Base-by-base conservation (phyloP, 1,140 invertebrate species). In the Oreohelix idahoensis region DNA sequence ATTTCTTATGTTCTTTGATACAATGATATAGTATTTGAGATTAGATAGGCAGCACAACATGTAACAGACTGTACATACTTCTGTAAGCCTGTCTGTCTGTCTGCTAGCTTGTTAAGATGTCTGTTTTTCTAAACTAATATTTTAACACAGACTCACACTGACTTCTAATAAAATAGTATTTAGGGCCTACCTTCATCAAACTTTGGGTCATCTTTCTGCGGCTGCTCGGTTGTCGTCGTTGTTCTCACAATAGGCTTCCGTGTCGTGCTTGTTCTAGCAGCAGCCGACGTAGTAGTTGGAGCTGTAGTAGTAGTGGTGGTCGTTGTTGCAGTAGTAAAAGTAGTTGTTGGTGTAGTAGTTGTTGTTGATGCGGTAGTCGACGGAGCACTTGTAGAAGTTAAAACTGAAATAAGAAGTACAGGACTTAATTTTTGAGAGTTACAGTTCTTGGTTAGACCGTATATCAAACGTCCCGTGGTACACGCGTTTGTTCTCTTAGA, bases 231-330 rank as follows among this genome's bases (percentile, higher is more conserved):
- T 39, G 49, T 35, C 15, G 71, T 39, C n/a, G 49, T 35, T 26
- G 83, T 84, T 76, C 70, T 84, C 0, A 53, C 66, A 20, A 39
- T 36, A 32, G n/a, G 8, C 29, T 70, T 51, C 15, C 45, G 0
- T 26, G 82, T 78, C 23, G 74, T 78, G 36, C 58, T 70, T 15
- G 73, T 39, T 5, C n/a, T 77, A 53, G 83, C 71, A 23, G 83
- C 75, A 23, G 77, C 73, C 13, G 76, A 70, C 36, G 82, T 51
- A 0, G 70, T 20, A 29, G 71, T 39, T 29, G 74, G 36, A 10
- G 77, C 23, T 32, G 77, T 45, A 17, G 77, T 63, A 10, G 45
- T 63, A 20, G 53, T 58, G 5, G 77, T 13, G 2, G 69, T 71
- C 11, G 69, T 71, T 36, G 69, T 15, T 10, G 69, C 5, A 17